Evolutionary conservation across 2,797 vertebrate genomes (phyloP), one percentile per base, ranked within the genome.

Genomic region (Otolemur crassicaudatus): DNA sequence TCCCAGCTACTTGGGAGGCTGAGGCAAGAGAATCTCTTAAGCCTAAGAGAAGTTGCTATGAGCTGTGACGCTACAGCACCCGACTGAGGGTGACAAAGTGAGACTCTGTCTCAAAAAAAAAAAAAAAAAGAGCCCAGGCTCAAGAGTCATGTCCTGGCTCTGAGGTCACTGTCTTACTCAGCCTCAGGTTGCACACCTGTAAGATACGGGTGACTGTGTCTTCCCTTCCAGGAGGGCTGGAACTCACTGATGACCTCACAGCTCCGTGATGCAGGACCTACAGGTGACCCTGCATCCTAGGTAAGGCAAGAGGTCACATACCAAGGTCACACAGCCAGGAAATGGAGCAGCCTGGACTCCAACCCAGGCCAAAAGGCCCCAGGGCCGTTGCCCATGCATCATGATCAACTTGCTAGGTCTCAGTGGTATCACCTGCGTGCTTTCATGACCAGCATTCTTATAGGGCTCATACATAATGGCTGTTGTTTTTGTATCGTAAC

Each of bases 371-470:
- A 2, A 81, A n/a, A 0, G 0, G 29, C 63, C 79, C 56, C 20
- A 16, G 72, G 83, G 56, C 12, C 43, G 9, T 2, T 1, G 65
- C 37, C 7, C 49, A 0, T 27, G 23, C 3, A 25, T 0, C 61
- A 2, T 60, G 53, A 3, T 6, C 67, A 34, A 0, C 22, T 0
- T 4, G 2, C 92, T 27, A 19, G 84, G 46, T 56, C 79, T 43
- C 40, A 0, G n/a, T 31, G 46, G 4, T 11, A 19, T 7, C 53
- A 1, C 9, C 17, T 5, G 25, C 0, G 2, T 13, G 0, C 76
- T 49, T 20, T 63, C 14, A 2, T 4, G 77, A 49, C 0, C 0
- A 49, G 6, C 72, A 0, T 2, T 23, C 8, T 10, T 1, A 2
- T 0, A 4, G 13, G 72, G 12, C 7, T 34, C 27, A 31, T 58